A percentile compares a stretch with the other conserved stretches of the same genome.
phyloP scores from a whole-genome alignment of 2,797 vertebrate species.

The Champsocephalus gunnari region DNA sequence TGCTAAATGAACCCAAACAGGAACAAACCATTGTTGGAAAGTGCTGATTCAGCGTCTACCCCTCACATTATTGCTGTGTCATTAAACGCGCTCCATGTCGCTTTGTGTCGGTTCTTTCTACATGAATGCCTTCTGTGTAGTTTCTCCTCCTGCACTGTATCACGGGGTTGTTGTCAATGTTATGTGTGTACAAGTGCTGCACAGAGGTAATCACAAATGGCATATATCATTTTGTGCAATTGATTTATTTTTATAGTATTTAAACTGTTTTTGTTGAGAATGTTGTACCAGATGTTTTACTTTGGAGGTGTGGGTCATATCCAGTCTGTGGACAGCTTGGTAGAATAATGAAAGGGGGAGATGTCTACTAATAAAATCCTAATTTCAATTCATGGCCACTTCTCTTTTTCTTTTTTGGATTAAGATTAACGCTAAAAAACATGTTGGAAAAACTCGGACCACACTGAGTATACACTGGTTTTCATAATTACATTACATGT shows the following conservation, averaged over 20 bases:
- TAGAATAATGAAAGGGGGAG: conserved; percentile 65
- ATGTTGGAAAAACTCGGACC: neutral
- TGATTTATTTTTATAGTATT: conserved; percentile 89
- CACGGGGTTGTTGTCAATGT: conserved; percentile 63
- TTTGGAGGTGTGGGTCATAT: conserved; percentile 66
- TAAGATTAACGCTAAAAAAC: neutral
- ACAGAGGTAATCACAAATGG: conserved; percentile 75
- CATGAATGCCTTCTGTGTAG: conserved; percentile 1
- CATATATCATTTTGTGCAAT: conserved; percentile 76
- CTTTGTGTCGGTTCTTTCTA: conserved; percentile 50
- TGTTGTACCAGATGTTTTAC: conserved; percentile 74
- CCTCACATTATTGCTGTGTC: conserved; percentile 39
- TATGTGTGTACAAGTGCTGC: conserved; percentile 59
- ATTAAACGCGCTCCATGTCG: conserved; percentile 42
- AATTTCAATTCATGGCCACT: conserved; percentile 67
- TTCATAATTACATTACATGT: no score
- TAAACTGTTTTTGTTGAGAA: conserved; percentile 74
- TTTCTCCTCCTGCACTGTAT: conserved; percentile 49
- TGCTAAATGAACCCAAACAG: neutral
- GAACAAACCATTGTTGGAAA: conserved; percentile 2
- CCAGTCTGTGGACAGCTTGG: conserved; percentile 64
- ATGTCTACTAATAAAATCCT: conserved; percentile 80
- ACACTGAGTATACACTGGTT: neutral
- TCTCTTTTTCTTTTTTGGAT: neutral
- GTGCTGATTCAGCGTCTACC: no score